phyloP scores from a whole-genome alignment of 1,140 invertebrate species.

The Acromyrmex charruanus region DNA sequence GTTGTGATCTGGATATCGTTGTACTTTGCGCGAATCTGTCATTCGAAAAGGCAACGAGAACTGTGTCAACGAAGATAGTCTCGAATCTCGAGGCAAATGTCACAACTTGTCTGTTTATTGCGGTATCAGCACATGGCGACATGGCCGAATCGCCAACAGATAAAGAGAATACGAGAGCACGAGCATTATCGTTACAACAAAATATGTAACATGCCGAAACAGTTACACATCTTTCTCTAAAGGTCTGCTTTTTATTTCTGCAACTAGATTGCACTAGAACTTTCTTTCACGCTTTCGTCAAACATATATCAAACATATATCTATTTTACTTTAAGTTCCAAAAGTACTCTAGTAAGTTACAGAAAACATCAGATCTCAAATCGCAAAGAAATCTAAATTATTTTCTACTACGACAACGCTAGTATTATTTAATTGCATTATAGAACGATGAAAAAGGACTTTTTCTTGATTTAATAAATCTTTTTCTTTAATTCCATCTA shows the following conservation, averaged over 20 bases:
- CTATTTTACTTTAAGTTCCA: too few species aligned
- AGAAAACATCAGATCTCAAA: too few species aligned
- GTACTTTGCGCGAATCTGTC: constrained; percentile 54
- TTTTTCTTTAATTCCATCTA: not conserved
- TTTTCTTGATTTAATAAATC: not conserved
- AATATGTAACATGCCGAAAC: not conserved
- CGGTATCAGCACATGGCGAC: constrained; percentile 7
- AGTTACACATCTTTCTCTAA: not conserved
- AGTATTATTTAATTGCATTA: not conserved
- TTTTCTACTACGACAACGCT: not conserved
- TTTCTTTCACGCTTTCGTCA: too few species aligned
- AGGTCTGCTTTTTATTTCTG: too few species aligned
- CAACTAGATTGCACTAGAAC: too few species aligned
- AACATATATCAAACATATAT: too few species aligned
- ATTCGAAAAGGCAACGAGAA: constrained; percentile 57
- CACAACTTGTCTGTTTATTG: constrained; percentile 45
- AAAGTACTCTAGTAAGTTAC: too few species aligned
- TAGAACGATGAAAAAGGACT: not conserved
- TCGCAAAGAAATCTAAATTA: not conserved
- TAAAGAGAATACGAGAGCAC: not conserved
- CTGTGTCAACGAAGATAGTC: constrained; percentile 40
- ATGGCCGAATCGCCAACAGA: not conserved
- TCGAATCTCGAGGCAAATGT: not conserved
- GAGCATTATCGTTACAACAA: not conserved
- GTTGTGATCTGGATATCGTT: constrained; percentile 6